Evolutionary conservation across 2,113 vertebrate species (phyloP).

Genomic region (Heloderma charlesbogerti): DNA sequence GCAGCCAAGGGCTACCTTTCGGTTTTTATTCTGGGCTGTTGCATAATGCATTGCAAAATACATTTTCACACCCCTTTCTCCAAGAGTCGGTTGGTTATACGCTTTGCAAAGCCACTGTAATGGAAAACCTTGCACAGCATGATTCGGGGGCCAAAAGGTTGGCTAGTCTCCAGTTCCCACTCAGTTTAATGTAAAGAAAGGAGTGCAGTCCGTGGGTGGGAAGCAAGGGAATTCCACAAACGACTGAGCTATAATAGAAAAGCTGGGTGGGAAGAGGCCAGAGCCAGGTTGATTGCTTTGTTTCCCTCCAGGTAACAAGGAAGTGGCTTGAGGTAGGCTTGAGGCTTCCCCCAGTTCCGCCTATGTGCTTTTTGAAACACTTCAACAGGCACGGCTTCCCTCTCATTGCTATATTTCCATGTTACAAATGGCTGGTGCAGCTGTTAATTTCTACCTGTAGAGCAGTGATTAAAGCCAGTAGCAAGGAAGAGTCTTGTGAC

Average conservation of each 20-base stretch:
- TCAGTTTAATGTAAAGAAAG: neutral
- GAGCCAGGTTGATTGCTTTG: neutral
- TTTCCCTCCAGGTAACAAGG: neutral
- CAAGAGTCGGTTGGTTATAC: neutral
- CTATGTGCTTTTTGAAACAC: too few relatives aligned
- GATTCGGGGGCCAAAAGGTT: neutral
- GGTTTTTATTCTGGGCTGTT: neutral
- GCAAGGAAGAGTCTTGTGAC: neutral
- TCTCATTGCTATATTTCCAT: neutral
- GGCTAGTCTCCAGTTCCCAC: neutral
- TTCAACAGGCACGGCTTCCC: neutral
- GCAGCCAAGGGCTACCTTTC: neutral
- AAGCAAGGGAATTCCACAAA: neutral
- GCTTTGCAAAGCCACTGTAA: neutral
- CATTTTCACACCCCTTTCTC: neutral
- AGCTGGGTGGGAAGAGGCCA: too few relatives aligned
- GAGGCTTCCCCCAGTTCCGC: neutral
- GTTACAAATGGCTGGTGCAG: neutral
- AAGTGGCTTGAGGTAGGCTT: too few relatives aligned
- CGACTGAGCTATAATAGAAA: neutral
- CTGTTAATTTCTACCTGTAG: neutral
- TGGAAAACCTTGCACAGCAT: neutral
- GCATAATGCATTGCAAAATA: neutral
- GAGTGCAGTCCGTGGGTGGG: neutral
- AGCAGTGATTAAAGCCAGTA: neutral